A percentile compares a stretch with the other conserved stretches of the same genome.
phyloP scores from a whole-genome alignment of 2,888 invertebrate species.

The Hipparchia semele region DNA sequence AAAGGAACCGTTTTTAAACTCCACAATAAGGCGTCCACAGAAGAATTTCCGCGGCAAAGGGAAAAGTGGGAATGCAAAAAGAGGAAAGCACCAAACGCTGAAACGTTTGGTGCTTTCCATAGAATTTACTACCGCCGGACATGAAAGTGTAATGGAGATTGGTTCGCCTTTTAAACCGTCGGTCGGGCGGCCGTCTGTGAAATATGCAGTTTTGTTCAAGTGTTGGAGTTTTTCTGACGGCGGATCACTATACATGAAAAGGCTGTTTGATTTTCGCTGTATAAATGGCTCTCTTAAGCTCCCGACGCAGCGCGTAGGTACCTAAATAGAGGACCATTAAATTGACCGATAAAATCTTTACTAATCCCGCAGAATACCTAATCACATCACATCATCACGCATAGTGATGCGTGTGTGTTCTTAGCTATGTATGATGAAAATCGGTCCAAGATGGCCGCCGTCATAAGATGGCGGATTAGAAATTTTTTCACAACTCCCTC shows the following conservation, averaged over 20 bases:
- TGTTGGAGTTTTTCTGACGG: conserved; percentile 16
- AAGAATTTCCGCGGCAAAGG: neutral
- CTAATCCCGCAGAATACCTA: too few species aligned
- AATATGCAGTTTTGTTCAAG: conserved; percentile 22
- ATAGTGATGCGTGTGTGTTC: too few species aligned
- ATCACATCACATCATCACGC: too few species aligned
- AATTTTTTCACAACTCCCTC: too few species aligned
- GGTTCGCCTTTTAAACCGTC: conserved; percentile 27
- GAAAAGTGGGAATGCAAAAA: neutral
- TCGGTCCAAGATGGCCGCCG: too few species aligned
- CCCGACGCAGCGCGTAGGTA: too few species aligned
- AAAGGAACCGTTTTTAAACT: neutral
- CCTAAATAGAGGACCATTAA: too few species aligned
- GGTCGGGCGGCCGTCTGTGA: conserved; percentile 14
- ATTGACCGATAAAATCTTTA: too few species aligned
- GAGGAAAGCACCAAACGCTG: neutral
- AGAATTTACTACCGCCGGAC: conserved; percentile 33
- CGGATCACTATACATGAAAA: conserved; percentile 11
- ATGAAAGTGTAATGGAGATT: conserved; percentile 34
- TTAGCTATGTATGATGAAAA: too few species aligned
- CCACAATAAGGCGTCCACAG: neutral
- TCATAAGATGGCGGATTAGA: too few species aligned
- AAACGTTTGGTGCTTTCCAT: neutral
- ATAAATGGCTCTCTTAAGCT: neutral
- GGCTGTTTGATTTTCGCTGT: conserved; percentile 4